These are phyloP conservation scores for Drosophila neonasuta DNA, from an alignment of 2,888 invertebrate genomes.

Conservation along the genomic window DNA sequence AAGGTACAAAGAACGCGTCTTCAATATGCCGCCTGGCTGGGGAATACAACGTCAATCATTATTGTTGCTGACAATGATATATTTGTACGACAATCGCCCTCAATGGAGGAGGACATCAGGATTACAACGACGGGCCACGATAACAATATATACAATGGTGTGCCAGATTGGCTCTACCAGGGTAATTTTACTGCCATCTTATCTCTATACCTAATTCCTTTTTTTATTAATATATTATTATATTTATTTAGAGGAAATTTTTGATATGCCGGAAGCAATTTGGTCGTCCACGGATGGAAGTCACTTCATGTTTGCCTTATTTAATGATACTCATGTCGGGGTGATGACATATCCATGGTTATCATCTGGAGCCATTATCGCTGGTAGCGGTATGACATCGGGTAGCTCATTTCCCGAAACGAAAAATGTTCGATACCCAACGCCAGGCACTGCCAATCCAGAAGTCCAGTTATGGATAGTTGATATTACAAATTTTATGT, in stretches of 20 bases:
- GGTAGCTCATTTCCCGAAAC: constrained; percentile 90
- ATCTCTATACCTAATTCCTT: too few relatives aligned
- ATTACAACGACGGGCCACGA: constrained; percentile 90
- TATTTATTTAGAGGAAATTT: constrained; percentile 90
- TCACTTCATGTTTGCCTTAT: constrained; percentile 92
- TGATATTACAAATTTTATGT: constrained; percentile 87
- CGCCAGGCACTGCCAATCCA: constrained; percentile 94
- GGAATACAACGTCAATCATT: constrained; percentile 89
- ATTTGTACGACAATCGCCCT: constrained; percentile 89
- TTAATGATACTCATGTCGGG: constrained; percentile 91
- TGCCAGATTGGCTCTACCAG: constrained; percentile 98
- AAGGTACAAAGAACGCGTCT: constrained; percentile 88
- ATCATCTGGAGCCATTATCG: constrained; percentile 86
- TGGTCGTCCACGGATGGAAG: constrained; percentile 94
- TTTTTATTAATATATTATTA: background rate
- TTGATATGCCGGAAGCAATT: constrained; percentile 90
- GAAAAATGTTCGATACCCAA: constrained; percentile 91
- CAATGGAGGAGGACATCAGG: constrained; percentile 86
- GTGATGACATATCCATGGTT: constrained; percentile 92
- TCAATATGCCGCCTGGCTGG: constrained; percentile 93
- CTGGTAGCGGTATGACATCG: constrained; percentile 84
- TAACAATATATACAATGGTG: constrained; percentile 94
- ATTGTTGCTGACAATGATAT: constrained; percentile 95
- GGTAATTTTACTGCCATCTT: constrained; percentile 83
- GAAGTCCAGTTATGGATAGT: constrained; percentile 91